These are phyloP conservation scores for Conopomorpha cramerella DNA, from an alignment of 1,140 invertebrate genomes.

Conservation along the genomic window DNA sequence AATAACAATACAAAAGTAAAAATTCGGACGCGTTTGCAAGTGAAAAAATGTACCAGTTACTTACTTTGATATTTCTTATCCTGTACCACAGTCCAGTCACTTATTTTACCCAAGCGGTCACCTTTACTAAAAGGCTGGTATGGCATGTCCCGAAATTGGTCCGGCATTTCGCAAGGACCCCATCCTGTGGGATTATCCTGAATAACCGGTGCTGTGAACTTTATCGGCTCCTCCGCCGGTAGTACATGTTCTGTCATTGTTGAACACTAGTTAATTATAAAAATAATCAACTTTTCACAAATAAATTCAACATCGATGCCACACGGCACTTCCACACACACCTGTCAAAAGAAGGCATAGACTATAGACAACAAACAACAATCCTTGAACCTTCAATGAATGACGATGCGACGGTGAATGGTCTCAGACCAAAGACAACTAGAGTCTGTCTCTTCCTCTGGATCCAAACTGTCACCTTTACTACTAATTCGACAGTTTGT, in stretches of 20 bases:
- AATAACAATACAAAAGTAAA: too few species aligned
- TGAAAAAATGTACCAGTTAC: constrained; percentile 38
- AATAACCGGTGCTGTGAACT: constrained; percentile 73
- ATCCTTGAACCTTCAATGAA: too few species aligned
- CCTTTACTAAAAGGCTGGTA: constrained; percentile 98
- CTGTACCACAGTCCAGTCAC: constrained; percentile 96
- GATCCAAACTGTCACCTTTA: too few species aligned
- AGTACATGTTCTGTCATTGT: constrained; percentile 48
- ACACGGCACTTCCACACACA: constrained; percentile 33
- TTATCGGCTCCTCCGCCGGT: constrained; percentile 51
- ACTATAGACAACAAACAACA: constrained; percentile 3
- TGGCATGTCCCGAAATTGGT: constrained; percentile 96
- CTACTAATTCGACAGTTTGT: too few species aligned
- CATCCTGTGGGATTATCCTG: constrained; percentile 91
- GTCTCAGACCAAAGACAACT: too few species aligned
- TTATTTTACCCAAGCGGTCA: constrained; percentile 95
- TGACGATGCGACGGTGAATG: too few species aligned
- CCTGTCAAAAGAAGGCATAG: constrained; percentile 3
- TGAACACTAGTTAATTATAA: not conserved
- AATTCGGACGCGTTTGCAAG: too few species aligned
- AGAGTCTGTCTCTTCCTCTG: too few species aligned
- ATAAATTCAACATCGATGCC: constrained; percentile 16
- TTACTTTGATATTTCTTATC: constrained; percentile 95
- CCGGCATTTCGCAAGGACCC: constrained; percentile 93
- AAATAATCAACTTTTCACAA: constrained; percentile 2